phyloP scores from a whole-genome alignment of 1,140 invertebrate species.

The Lutraria rhynchaena region DNA sequence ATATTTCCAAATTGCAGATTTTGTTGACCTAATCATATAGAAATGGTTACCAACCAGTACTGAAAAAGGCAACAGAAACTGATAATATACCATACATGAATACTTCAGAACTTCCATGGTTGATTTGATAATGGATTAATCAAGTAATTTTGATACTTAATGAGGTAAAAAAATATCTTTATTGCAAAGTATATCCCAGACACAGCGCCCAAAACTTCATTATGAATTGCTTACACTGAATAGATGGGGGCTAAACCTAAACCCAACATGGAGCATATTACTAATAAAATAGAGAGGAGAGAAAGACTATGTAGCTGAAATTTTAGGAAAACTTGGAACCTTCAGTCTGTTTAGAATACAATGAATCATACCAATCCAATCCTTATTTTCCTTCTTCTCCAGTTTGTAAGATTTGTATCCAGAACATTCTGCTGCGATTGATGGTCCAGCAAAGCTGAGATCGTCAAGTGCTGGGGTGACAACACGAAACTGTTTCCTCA shows the following conservation, averaged over 20 bases:
- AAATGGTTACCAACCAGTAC: neutral
- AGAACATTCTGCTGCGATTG: conserved; percentile 88
- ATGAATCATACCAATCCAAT: conserved; percentile 6
- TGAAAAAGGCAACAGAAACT: too few species aligned
- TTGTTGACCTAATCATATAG: neutral
- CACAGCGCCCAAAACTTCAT: conserved; percentile 24
- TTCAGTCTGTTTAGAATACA: neutral
- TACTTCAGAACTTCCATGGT: too few species aligned
- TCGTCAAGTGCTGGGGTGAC: conserved; percentile 88
- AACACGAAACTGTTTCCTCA: conserved; percentile 90
- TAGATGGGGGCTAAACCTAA: neutral
- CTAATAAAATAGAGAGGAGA: neutral
- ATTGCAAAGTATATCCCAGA: too few species aligned
- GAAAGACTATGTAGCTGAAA: neutral
- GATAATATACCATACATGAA: too few species aligned
- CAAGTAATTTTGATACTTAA: too few species aligned
- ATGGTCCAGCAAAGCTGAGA: conserved; percentile 86
- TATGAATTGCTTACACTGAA: too few species aligned
- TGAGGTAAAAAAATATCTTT: too few species aligned
- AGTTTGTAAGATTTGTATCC: conserved; percentile 89
- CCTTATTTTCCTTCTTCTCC: conserved; percentile 79
- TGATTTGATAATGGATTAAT: too few species aligned
- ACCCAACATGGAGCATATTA: neutral
- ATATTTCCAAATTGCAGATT: neutral
- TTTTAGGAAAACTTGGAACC: neutral